A percentile compares a stretch with the other conserved stretches of the same genome.
Conservation (phyloP, 2,797 vertebrate species). For the Anabacerthia variegaticeps region DNA sequence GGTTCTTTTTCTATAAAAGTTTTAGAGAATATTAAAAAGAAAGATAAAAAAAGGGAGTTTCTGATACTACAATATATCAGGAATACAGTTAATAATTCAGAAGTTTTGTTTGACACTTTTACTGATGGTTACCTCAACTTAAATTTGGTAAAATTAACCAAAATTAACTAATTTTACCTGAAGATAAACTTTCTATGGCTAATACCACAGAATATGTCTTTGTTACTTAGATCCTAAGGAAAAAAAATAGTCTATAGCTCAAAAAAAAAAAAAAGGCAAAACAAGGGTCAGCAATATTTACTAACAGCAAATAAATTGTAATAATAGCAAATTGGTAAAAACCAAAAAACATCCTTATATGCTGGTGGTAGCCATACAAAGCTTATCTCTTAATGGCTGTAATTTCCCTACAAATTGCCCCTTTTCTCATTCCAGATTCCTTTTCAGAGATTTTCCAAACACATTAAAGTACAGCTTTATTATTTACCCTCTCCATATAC, state of each 20-base stretch:
- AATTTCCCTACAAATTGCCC: not conserved
- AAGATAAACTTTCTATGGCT: not conserved
- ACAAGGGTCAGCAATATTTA: not conserved
- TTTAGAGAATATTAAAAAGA: slow-evolving; percentile 13
- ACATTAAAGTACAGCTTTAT: not conserved
- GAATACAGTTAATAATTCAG: not conserved
- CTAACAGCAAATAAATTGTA: not conserved
- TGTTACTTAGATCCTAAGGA: not conserved
- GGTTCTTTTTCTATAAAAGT: not conserved
- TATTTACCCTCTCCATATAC: not conserved
- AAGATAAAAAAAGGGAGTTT: not conserved
- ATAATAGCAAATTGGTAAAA: not conserved
- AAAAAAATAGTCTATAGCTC: not conserved
- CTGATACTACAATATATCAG: not conserved
- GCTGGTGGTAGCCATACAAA: not conserved
- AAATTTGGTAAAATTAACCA: not conserved
- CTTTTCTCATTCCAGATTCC: not conserved
- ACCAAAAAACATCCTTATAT: not conserved
- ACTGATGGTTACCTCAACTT: not conserved
- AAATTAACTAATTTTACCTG: not conserved
- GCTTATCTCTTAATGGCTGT: not conserved
- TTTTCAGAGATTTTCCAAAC: not conserved
- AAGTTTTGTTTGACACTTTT: not conserved
- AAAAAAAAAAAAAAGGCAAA: not conserved
- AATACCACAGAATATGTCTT: not conserved